Evolutionary conservation across 35 echinoderm and acorn worm species (phyloP), one percentile per base, ranked within the genome.

Genomic region (Heliocidaris tuberculata): DNA sequence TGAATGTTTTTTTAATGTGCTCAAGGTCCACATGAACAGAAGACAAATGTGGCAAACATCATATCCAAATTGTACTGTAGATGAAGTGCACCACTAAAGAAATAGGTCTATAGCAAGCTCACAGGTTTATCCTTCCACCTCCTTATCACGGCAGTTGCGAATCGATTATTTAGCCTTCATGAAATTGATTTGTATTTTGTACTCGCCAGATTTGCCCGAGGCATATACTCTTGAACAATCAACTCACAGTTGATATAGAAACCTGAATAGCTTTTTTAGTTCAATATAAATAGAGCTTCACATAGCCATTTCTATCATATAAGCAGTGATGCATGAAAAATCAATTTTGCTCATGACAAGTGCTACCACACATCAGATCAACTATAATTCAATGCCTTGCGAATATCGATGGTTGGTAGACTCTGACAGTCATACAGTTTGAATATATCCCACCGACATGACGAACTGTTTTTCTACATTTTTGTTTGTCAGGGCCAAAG

Each of bases 261-360:
- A 78, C 65, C 65, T n/a, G 17, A 78, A 78, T 78, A 78, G 21
- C 8, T 19, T 3, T 27, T 70, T n/a, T 78, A 78, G 21, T 24
- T 4, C 65, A 78, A 78, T 78, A 27, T 78, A 27, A 78, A 21
- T 24, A 78, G 27, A 27, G 21, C 65, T 78, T n/a, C 65, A 78
- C 65, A 78, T n/a, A 78, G 27, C 65, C 2, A 78, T 78, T 78
- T 78, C 65, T n/a, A 78, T 27, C 16, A 78, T 78, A 78, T 24
- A 78, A 78, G 65, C 65, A n/a, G 19, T 78, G 65, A 78, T 27
- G 65, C 65, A 78, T 78, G 21, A 78, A 17, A 78, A 78, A 78
- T 78, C 65, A 78, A 78, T 78, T 78, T n/a, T 78, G 65, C 21
- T n/a, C 65, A 78, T 78, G 65, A 78, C 17, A 78, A 78, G 65